These are phyloP conservation scores for Drosophila dives DNA, from an alignment of 2,888 invertebrate species.

Conservation along the genomic window DNA sequence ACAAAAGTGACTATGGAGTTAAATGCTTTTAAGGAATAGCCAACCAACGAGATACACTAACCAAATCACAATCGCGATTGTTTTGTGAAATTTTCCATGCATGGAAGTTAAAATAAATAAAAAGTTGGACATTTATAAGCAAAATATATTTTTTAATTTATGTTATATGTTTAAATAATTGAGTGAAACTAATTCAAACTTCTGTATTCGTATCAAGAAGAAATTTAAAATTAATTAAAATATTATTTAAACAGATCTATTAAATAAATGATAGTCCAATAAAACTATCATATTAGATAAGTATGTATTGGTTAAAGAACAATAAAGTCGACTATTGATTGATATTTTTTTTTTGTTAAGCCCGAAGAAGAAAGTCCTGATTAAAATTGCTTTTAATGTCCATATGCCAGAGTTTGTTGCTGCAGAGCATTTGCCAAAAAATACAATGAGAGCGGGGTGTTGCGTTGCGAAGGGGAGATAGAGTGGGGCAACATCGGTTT, in stretches of 20 bases:
- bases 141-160: not conserved
- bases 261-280: not conserved
- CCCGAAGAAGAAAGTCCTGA: slow-evolving; percentile 22
- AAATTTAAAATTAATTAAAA: not conserved
- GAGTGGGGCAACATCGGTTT: slow-evolving; percentile 11
- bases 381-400: slow-evolving; percentile 49
- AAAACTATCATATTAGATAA: not conserved
- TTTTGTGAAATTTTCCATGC: not conserved
- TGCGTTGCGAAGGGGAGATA: slow-evolving; percentile 5
- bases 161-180: not conserved
- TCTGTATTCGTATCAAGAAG: not conserved
- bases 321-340: not conserved
- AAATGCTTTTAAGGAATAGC: slow-evolving; percentile 2
- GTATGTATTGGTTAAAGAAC: not conserved
- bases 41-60: slow-evolving; percentile 31
- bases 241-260: too few relatives aligned
- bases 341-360: not conserved
- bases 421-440: slow-evolving; percentile 63
- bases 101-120: not conserved
- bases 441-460: slow-evolving; percentile 13
- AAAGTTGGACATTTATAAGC: not conserved
- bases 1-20: slow-evolving; percentile 27
- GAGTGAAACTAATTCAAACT: not conserved
- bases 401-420: slow-evolving; percentile 69
- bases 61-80: not conserved